Evolutionary conservation across 2,888 invertebrate genomes (phyloP), one percentile per base, ranked within the genome.

Genomic region (Dromius quadrimaculatus): DNA sequence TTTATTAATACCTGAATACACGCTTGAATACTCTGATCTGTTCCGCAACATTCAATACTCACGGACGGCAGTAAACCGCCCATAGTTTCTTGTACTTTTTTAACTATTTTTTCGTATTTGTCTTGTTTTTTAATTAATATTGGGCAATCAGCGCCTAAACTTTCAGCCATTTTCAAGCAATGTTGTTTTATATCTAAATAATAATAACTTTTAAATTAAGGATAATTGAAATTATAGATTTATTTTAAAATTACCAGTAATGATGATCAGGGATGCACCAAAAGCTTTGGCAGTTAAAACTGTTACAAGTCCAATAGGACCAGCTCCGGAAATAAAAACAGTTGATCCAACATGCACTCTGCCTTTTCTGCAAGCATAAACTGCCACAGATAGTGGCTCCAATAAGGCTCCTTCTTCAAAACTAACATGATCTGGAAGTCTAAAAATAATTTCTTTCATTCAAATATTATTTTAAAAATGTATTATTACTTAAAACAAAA

Each of bases 321-420:
- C 96, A 1, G 94, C 92, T 11, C 95, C 95, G 62, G 92, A 84
- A 76, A 95, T 88, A 19, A 95, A 84, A 62, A 94, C 91, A 1
- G 83, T 84, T 32, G 89, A 87, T 0, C 91, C 93, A 0, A 92
- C 85, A 0, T 85, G 84, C 9, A 98, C 88, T 1, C 89, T 88
- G 5, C 91, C 97, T 74, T 95, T 89, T 64, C 91, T 88, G 77
- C 97, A 97, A 64, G 97, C 95, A 83, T 97, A 96, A 0, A 98
- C 93, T 4, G 92, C 98, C 20, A 98, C 97, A 0, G 96, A 90
- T 8, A 98, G 83, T 0, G 98, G 98, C 81, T 98, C 98, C 74
- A 97, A 83, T 0, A 98, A 80, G 0, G 98, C 97, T 1, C 95
- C 98, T 81, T 98, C 98, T 79, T 97, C 97, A 84, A 95, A 88